These are phyloP conservation scores for Habroteleia sp. DNA, from an alignment of 2,888 invertebrate genomes.

Conservation along the genomic window DNA sequence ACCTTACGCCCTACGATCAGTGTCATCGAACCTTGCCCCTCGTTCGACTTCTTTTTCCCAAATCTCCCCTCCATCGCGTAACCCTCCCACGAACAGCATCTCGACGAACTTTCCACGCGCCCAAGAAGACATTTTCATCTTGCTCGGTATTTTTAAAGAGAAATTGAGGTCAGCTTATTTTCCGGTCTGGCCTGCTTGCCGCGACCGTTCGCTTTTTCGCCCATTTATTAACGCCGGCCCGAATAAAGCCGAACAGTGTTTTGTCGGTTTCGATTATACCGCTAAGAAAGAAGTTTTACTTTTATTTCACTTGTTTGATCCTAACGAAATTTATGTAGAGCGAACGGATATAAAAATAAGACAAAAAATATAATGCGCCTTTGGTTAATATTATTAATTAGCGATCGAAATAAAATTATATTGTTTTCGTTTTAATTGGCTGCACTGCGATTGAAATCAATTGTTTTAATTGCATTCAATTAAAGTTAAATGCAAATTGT, in stretches of 20 bases:
- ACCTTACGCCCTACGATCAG: conserved; percentile 26
- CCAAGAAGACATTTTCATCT: conserved; percentile 37
- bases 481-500: no score
- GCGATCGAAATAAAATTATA: no score
- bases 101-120: conserved; percentile 25
- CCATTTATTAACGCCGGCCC: conserved; percentile 2
- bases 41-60: conserved; percentile 17
- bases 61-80: conserved; percentile 1
- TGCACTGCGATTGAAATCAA: no score
- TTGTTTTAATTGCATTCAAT: no score
- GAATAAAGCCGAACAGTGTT: neutral
- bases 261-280: no score
- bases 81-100: neutral
- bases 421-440: no score
- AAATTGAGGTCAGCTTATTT: conserved; percentile 53
- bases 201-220: conserved; percentile 7
- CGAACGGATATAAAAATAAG: no score
- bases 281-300: no score
- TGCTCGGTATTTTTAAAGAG: conserved; percentile 49
- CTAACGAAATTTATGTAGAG: no score
- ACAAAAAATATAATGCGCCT: no score
- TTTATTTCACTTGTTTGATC: no score
- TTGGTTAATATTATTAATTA: no score
- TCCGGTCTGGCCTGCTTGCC: conserved; percentile 12
- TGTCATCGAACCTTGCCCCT: conserved; percentile 41